phyloP scores from a whole-genome alignment of 1,140 invertebrate species.

The Drosophila nannoptera region DNA sequence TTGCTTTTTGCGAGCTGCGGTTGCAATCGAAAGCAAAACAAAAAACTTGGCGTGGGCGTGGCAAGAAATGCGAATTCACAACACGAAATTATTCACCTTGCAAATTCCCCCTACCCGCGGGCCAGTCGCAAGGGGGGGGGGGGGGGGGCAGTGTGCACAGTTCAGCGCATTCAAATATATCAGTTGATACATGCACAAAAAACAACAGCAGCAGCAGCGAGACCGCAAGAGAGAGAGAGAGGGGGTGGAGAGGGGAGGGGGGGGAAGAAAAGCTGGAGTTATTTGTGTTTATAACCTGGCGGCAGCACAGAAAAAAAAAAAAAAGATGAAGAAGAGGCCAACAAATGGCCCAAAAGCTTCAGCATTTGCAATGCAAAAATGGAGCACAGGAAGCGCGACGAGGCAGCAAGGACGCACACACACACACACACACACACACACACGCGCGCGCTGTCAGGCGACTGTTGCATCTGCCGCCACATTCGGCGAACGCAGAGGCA shows the following conservation, averaged over 20 bases:
- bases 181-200: slow-evolving; percentile 18
- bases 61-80: slow-evolving; percentile 22
- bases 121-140: no score
- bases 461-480: slow-evolving; percentile 16
- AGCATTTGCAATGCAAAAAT: slow-evolving; percentile 64
- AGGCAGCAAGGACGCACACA: slow-evolving; percentile 29
- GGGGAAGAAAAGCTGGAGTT: slow-evolving; percentile 8
- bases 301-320: not conserved
- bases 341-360: slow-evolving; percentile 30
- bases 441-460: not conserved
- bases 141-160: slow-evolving; percentile 13
- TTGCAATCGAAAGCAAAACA: slow-evolving; percentile 25
- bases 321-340: not conserved
- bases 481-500: slow-evolving; percentile 1
- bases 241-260: no score
- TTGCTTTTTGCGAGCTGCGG: slow-evolving; percentile 20
- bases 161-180: slow-evolving; percentile 33
- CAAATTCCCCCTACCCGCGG: slow-evolving; percentile 20
- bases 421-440: slow-evolving; percentile 1
- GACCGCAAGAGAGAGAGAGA: not conserved
- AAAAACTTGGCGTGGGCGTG: slow-evolving; percentile 7
- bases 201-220: not conserved
- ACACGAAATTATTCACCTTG: slow-evolving; percentile 62
- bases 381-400: slow-evolving; percentile 58
- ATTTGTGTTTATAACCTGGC: slow-evolving; percentile 55